A percentile compares a stretch with the other conserved stretches of the same genome.
These are phyloP conservation scores for Chauna torquata DNA, from an alignment of 2,113 vertebrate genomes.

Conservation along the genomic window DNA sequence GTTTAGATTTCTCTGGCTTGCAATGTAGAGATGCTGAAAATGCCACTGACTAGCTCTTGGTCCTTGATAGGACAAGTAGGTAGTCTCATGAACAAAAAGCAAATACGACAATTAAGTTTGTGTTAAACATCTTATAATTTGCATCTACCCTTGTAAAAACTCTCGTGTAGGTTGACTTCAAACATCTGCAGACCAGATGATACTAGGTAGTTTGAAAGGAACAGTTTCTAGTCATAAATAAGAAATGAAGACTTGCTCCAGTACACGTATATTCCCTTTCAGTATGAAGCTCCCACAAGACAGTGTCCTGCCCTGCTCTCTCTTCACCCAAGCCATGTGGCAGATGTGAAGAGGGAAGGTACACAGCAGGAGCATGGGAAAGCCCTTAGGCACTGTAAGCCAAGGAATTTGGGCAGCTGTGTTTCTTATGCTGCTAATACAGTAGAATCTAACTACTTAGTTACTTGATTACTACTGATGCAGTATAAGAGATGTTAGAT, in stretches of 20 bases:
- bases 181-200: background rate
- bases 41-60: background rate
- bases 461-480: background rate
- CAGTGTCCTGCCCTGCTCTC: background rate
- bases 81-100: background rate
- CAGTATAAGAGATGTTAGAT: background rate
- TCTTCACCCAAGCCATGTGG: background rate
- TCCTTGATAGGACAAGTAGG: background rate
- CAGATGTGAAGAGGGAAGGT: background rate
- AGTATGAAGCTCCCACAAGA: background rate
- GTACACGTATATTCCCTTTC: background rate
- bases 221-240: background rate
- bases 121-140: background rate
- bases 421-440: background rate
- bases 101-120: background rate
- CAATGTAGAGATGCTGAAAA: background rate
- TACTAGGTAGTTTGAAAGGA: background rate
- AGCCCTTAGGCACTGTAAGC: rapidly evolving
- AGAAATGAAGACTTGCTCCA: background rate
- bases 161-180: background rate
- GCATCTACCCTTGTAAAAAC: background rate
- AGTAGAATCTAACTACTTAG: background rate
- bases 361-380: background rate
- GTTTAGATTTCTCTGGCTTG: background rate
- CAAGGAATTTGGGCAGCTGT: background rate